Base-by-base conservation (phyloP, 1,140 invertebrate species). In the Euura lappo region DNA sequence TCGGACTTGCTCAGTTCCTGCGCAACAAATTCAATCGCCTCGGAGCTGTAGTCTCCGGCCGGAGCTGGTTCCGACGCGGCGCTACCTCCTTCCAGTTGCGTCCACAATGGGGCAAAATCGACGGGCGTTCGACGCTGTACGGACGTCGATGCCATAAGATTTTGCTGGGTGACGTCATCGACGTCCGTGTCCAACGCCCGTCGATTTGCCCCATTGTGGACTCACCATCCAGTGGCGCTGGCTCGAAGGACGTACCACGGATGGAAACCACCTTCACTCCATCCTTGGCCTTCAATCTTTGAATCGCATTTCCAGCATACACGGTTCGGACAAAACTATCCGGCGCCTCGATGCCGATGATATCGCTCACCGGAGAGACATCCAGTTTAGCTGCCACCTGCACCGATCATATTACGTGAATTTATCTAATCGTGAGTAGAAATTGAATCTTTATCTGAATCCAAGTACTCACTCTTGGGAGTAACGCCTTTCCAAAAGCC, bases 301-400 rank as follows among this genome's bases (percentile, higher is more conserved):
- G 90, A 75, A 99, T 89, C 28, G 98, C 98, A 91, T 99, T 99
- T 74, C 96, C 98, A 82, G 98, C 98, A 91, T 99, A 99, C 78
- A 99, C 97, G 67, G 97, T 96, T 77, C 98, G 90, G 42, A 99
- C 89, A 90, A 99, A 99, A 0, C 97, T 99, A 79, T 99, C 97
- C 45, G 94, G 87, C 78, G 93, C 91, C 88, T 99, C 96, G 68
- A 99, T 93, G 68, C 91, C 95, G 82, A 96, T 98, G 6, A 99
- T 94, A 85, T 99, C 98, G 47, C 96, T 97, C 70, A 99, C 92
- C 43, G 98, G 97, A 4, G 97, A 98, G 0, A 99, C 96, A 90
- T 99, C 97, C 65, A 99, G 88, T 84, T 98, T 96, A 45, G 97
- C 97, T 71, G 98, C 98, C 69, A 99, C 77, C 86, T 88, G 71